Base-by-base conservation (phyloP, 2,113 vertebrate genomes). In the Cheirogaleus medius region DNA sequence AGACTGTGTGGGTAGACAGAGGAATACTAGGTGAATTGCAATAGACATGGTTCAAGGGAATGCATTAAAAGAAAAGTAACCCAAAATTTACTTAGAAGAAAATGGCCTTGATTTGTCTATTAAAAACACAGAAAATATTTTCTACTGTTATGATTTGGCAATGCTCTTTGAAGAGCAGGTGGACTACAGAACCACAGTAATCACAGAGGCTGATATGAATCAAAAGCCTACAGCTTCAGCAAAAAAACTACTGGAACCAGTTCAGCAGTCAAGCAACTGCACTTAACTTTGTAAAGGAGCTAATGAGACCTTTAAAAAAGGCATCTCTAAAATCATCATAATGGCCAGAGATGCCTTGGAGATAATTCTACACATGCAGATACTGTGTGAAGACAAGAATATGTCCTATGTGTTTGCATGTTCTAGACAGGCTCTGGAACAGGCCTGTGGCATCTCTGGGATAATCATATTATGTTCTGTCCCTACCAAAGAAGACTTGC, bases 361-460 rank as follows among this genome's bases (percentile, higher is more conserved):
- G 98, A 99, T 99, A 98, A 99, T 99, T 94, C 99, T 99, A 80
- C 99, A 99, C 89, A 98, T 99, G 37, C 99, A 99, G 0, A 98
- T 99, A 63, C 98, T 99, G 23, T 99, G 99, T 0, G 99, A 99
- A 97, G 99, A 99, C 98, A 99, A 99, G 97, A 99, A 99, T 0
- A 98, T 99, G 47, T 99, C 99, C 0, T 99, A 99, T 0, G 99
- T 99, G 92, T 99, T 99, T 34, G 99, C 99, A 88, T 99, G 99
- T 82, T 99, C 99, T 98, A 99, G 99, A 97, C 99, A 99, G 97
- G 99, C 99, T 82, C 97, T 99, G 94, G 99, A 99, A 1, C 98
- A 99, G 37, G 99, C 99, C 0, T 99, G 99, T 1, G 99, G 99
- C 0, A 99, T 99, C 85, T 99, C 99, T 4, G 98, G 99, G 60